Evolutionary conservation across 1,140 invertebrate genomes (phyloP).

Genomic region (Luehdorfia chinensis): DNA sequence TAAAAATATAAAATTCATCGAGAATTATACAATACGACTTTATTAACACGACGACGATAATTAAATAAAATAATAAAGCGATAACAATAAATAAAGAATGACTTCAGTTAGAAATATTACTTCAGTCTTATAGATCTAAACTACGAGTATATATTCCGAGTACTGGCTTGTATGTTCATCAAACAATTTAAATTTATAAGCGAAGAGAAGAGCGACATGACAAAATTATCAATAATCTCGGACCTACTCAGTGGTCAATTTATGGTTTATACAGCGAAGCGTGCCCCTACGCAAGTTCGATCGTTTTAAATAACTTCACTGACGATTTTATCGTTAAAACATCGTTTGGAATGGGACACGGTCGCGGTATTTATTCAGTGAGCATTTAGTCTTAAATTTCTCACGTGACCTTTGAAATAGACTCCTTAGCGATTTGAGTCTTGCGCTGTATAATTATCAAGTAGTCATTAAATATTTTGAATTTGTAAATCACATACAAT

Average conservation of each 20-base stretch:
- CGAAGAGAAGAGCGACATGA: slow-evolving; percentile 31
- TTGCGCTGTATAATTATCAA: not conserved
- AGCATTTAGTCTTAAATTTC: slow-evolving; percentile 26
- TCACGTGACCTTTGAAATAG: slow-evolving; percentile 4
- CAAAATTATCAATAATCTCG: slow-evolving; percentile 52
- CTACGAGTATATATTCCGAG: too few relatives aligned
- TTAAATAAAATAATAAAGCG: too few relatives aligned
- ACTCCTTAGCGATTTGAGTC: not conserved
- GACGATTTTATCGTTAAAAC: slow-evolving; percentile 48
- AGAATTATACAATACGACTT: too few relatives aligned
- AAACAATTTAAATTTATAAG: slow-evolving; percentile 25
- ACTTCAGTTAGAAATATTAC: too few relatives aligned
- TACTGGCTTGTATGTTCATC: slow-evolving; percentile 22
- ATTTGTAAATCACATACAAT: too few relatives aligned
- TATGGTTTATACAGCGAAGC: slow-evolving; percentile 46
- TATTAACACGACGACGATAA: too few relatives aligned
- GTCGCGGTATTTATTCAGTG: slow-evolving; percentile 29
- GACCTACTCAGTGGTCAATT: slow-evolving; percentile 43
- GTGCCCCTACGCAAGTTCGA: slow-evolving; percentile 40
- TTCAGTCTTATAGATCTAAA: too few relatives aligned
- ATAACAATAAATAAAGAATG: too few relatives aligned
- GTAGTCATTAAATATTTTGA: too few relatives aligned
- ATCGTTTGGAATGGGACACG: slow-evolving; percentile 32
- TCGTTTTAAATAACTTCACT: slow-evolving; percentile 45
- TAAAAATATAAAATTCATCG: too few relatives aligned